Base-by-base conservation (phyloP, 2,113 vertebrate genomes). In the Mellivora capensis region DNA sequence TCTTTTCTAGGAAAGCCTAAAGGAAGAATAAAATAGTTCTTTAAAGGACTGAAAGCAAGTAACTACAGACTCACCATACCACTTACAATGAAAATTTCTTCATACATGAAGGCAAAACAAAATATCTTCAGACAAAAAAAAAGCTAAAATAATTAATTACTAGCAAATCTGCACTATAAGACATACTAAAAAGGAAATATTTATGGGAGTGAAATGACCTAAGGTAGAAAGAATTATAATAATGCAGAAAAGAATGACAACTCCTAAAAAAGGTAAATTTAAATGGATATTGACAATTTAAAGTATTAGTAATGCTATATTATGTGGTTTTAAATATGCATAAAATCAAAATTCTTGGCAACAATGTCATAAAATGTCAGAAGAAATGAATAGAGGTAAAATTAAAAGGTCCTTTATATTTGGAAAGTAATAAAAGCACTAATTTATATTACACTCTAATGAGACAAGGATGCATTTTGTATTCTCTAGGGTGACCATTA, bases 31-130 rank as follows among this genome's bases (percentile, higher is more conserved):
- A 62, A 79, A 84, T 23, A 88, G 3, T 81, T 91, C 3, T 94
- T 95, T 42, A 92, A 91, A 80, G 4, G 72, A 76, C 31, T 88
- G 11, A 96, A 89, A 86, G 49, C 20, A 94, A 92, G 79, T 87
- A 42, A 31, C 15, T 71, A 17, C 27, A 86, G 96, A 71, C 13
- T 81, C 31, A 69, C 15, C 21, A 62, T 47, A 54, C 15, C 59
- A 83, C 44, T 94, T 79, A 90, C 23, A 90, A 2, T 90, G 27
- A 90, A 94, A 96, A 90, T 64, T 90, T 49, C 18, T 83, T 25
- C 9, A 94, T 13, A 62, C 1, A 76, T 39, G 9, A 0, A 86
- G 39, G 37, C 4, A 92, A 94, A 96, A 90, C 49, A 74, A 94
- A 90, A 47, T 11, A 74, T 64, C 25, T 64, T 59, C 9, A 62